Evolutionary conservation across 2,888 invertebrate genomes (phyloP), one percentile per base, ranked within the genome.

Genomic region (Pycnomerus fuliginosus): DNA sequence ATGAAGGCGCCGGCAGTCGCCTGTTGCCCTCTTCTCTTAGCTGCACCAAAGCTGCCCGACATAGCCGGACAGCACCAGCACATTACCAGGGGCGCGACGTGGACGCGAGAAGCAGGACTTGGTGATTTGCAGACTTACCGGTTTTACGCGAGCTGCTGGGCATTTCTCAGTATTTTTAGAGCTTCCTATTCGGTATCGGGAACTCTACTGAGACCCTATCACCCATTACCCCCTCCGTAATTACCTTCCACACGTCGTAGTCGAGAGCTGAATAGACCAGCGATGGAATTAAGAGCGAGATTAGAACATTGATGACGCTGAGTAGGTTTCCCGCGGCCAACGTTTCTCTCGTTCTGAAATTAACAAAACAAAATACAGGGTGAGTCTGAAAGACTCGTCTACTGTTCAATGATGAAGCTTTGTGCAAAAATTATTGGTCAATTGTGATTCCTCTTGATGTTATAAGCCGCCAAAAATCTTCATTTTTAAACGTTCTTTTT

Each of bases 251-350:
- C 13, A 86, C 85, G 73, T 88, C 78, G 62, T 87, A 86, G 56
- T 85, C 83, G 52, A 87, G 71, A 29, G 82, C 79, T 50, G 79
- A 79, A 70, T 82, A 84, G 31, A 83, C 83, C 16, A 87, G 71
- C 48, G 89, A 87, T 11, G 91, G 87, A 42, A 85, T 83, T 52
- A 75, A 74, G 66, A 97, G 77, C 74, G 97, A 96, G 96, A 97
- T 97, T 48, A 97, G 78, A 57, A 97, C 89, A 74, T 96, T 96
- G 66, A 97, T 92, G 4, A 97, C 96, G 73, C 92, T 92, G 52
- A 97, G 75, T 67, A 96, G 81, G 76, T 94, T 97, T 41, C 99
- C 99, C 39, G 87, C 83, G 13, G 89, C 87, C 58, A 99, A 77
- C 4, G 93, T 94, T 77, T 97, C 96, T 68, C 82, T 87, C 33